Conservation (phyloP, 1,140 invertebrate genomes). For the Drosophila pseudoananassae region DNA sequence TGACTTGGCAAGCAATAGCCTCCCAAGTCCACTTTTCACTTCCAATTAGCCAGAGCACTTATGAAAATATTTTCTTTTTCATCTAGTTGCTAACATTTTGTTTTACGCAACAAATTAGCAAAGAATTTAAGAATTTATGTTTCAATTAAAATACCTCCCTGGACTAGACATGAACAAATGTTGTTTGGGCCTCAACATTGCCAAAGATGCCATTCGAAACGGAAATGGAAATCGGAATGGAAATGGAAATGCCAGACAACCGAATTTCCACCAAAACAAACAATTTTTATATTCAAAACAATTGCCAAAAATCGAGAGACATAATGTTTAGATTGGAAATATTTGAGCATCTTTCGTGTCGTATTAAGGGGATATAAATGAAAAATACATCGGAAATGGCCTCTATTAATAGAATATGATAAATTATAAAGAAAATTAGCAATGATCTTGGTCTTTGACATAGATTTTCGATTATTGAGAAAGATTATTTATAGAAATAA, state of each 20-base stretch:
- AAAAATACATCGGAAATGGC: conserved; percentile 54
- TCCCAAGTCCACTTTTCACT: conserved; percentile 1
- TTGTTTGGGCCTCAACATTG: conserved; percentile 40
- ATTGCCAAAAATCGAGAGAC: conserved; percentile 34
- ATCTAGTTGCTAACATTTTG: conserved; percentile 14
- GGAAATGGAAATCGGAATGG: conserved; percentile 42
- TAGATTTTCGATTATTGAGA: conserved; percentile 1
- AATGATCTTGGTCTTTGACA: conserved; percentile 40
- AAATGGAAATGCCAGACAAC: conserved; percentile 63
- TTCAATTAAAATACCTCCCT: conserved; percentile 66
- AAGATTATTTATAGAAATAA: neutral
- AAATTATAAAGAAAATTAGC: conserved; percentile 35
- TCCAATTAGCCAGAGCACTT: conserved; percentile 25
- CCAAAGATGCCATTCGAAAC: conserved; percentile 53
- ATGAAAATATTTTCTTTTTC: conserved; percentile 23
- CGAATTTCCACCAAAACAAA: conserved; percentile 63
- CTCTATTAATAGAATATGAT: conserved; percentile 65
- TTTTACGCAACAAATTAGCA: conserved; percentile 44
- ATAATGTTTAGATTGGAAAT: conserved; percentile 73
- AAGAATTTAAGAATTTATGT: conserved; percentile 72
- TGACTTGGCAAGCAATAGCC: no score
- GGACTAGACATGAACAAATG: conserved; percentile 55
- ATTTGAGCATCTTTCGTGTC: conserved; percentile 45
- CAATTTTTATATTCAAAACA: conserved; percentile 32
- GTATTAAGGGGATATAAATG: conserved; percentile 63